Evolutionary conservation across 2,797 vertebrate genomes (phyloP).

Genomic region (Cyclopterus lumpus): DNA sequence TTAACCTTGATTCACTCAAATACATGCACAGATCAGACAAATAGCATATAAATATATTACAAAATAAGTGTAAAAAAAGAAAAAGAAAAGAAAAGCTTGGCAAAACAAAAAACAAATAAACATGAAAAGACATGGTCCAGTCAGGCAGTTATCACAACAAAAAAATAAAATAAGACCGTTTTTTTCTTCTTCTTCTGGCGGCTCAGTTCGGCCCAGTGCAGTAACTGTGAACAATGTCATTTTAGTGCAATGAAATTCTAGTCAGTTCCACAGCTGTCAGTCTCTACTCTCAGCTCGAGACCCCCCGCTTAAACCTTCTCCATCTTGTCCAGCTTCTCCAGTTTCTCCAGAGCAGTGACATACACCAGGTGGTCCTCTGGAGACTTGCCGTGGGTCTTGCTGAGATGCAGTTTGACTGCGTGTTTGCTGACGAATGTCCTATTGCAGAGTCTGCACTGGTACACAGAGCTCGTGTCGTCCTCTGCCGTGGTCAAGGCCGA

Average conservation of each 20-base stretch:
- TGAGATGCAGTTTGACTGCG: conserved; percentile 99
- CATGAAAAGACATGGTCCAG: conserved; percentile 85
- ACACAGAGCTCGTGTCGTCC: conserved; percentile 96
- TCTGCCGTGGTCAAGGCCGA: conserved; percentile 84
- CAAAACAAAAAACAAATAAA: conserved; percentile 80
- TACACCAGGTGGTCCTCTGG: conserved; percentile 99
- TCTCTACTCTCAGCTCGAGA: conserved; percentile 69
- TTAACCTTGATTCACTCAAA: conserved; percentile 96
- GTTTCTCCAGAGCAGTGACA: conserved; percentile 97
- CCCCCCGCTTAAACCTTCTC: conserved; percentile 75
- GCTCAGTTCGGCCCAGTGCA: conserved; percentile 87
- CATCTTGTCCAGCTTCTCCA: conserved; percentile 94
- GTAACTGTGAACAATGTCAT: conserved; percentile 85
- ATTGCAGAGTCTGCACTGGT: conserved; percentile 99
- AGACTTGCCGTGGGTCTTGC: conserved; percentile 99
- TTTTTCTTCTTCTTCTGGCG: conserved; percentile 69
- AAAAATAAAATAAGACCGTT: conserved; percentile 80
- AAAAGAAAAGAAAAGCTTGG: conserved; percentile 82
- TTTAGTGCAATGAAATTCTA: conserved; percentile 87
- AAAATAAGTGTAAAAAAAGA: conserved; percentile 85
- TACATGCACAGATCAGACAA: conserved; percentile 97
- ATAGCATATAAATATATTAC: conserved; percentile 91
- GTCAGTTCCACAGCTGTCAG: conserved; percentile 83
- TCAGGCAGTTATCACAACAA: conserved; percentile 85
- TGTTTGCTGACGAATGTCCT: conserved; percentile 99